phyloP scores from a whole-genome alignment of 2,888 invertebrate species.

The Chalcosyrphus nemorum region DNA sequence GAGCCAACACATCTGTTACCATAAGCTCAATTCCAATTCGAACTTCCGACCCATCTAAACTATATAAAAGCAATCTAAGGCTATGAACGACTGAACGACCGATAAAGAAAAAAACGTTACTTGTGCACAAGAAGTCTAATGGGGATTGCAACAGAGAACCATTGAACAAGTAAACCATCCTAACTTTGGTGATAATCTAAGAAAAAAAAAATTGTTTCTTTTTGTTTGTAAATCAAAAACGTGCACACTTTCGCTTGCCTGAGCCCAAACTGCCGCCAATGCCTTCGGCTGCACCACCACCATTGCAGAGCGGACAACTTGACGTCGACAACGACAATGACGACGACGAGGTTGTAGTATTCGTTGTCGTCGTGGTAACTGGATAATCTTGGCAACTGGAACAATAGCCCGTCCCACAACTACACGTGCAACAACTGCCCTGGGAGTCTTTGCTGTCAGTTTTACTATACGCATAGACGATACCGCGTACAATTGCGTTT shows the following conservation, averaged over 20 bases:
- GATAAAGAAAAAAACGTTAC: background rate
- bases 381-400: constrained; percentile 79
- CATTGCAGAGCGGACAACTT: constrained; percentile 77
- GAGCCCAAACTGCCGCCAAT: constrained; percentile 75
- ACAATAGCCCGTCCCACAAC: constrained; percentile 79
- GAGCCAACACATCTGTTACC: too few relatives aligned
- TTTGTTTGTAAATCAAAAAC: constrained; percentile 59
- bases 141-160: background rate
- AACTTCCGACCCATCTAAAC: background rate
- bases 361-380: constrained; percentile 76
- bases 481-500: constrained; percentile 85
- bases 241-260: constrained; percentile 78
- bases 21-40: too few relatives aligned
- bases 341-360: constrained; percentile 76
- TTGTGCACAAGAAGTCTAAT: constrained; percentile 1
- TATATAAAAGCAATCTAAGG: too few relatives aligned
- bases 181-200: constrained; percentile 32
- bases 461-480: constrained; percentile 82
- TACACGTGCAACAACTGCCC: constrained; percentile 65
- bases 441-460: constrained; percentile 82
- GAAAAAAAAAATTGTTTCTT: constrained; percentile 28
- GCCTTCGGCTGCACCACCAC: constrained; percentile 55
- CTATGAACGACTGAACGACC: too few relatives aligned
- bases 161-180: constrained; percentile 53
- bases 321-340: constrained; percentile 66